phyloP scores from a whole-genome alignment of 2,113 vertebrate species.

The Syrmaticus mikado region DNA sequence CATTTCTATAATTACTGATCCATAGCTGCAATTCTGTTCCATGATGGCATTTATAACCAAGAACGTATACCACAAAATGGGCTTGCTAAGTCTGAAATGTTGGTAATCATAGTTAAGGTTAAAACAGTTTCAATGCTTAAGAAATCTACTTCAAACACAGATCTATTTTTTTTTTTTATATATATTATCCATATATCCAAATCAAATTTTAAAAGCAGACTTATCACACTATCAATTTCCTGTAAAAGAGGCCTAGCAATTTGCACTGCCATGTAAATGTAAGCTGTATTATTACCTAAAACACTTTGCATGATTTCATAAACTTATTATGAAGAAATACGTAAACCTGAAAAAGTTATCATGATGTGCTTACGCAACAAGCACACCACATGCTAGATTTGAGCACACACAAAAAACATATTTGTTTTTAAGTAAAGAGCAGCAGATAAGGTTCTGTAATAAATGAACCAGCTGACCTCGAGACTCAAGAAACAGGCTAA shows the following conservation, averaged over 20 bases:
- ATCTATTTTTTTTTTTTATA: not conserved
- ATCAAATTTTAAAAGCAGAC: not conserved
- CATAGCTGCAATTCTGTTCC: not conserved
- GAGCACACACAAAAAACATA: not conserved
- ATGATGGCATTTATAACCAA: not conserved
- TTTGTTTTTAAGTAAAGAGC: not conserved
- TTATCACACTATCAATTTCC: not conserved
- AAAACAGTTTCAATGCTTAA: not conserved
- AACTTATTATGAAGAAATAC: not conserved
- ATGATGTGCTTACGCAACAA: rapidly evolving
- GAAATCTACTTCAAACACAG: not conserved
- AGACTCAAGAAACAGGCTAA: rapidly evolving
- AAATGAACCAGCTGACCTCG: not conserved
- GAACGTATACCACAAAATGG: not conserved
- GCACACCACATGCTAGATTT: rapidly evolving
- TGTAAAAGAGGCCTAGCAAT: not conserved
- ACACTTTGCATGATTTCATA: not conserved
- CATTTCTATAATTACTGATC: not conserved
- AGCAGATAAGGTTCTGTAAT: not conserved
- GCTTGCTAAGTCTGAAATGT: not conserved
- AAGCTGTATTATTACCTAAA: not conserved
- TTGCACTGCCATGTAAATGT: not conserved
- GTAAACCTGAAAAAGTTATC: not conserved
- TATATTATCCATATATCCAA: not conserved
- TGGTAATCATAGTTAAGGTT: not conserved